Evolutionary conservation across 2,113 vertebrate genomes (phyloP).

Genomic region (Poeciliopsis occidentalis): DNA sequence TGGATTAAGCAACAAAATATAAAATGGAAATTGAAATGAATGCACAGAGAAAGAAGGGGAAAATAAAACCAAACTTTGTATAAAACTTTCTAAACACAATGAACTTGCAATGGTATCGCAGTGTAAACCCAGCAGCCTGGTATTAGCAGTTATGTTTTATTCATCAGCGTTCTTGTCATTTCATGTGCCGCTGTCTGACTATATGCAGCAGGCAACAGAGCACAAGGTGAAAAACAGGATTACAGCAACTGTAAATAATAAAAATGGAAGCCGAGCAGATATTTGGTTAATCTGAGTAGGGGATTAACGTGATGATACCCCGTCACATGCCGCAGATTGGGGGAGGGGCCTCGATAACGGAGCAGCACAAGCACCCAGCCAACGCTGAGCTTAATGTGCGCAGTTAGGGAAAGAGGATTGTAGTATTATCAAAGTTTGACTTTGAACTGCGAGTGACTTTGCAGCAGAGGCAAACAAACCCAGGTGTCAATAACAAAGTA

Average conservation of each 20-base stretch:
- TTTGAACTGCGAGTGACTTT: conserved; percentile 59
- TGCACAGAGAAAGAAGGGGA: not conserved
- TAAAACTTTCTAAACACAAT: conserved; percentile 18
- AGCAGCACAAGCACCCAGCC: conserved; percentile 28
- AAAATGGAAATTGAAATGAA: not conserved
- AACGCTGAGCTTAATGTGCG: conserved; percentile 24
- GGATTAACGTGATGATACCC: conserved; percentile 73
- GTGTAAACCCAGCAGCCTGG: conserved; percentile 48
- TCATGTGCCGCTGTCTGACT: conserved; percentile 35
- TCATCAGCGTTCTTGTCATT: conserved; percentile 62
- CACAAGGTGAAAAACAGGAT: conserved; percentile 72
- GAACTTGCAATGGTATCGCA: conserved; percentile 7
- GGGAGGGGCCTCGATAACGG: conserved; percentile 15
- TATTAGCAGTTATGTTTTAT: conserved; percentile 74
- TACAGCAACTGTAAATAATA: conserved; percentile 74
- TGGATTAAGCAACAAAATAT: not conserved
- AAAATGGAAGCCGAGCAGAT: conserved; percentile 62
- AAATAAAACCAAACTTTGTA: not conserved
- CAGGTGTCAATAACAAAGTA: conserved; percentile 13
- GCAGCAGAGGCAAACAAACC: conserved; percentile 35
- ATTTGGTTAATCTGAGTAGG: conserved; percentile 68
- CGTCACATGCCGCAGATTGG: conserved; percentile 48
- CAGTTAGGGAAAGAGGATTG: conserved; percentile 33
- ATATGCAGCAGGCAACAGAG: conserved; percentile 35
- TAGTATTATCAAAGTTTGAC: conserved; percentile 36